These are phyloP conservation scores for Drosophila varians DNA, from an alignment of 1,140 invertebrate species.

Conservation along the genomic window DNA sequence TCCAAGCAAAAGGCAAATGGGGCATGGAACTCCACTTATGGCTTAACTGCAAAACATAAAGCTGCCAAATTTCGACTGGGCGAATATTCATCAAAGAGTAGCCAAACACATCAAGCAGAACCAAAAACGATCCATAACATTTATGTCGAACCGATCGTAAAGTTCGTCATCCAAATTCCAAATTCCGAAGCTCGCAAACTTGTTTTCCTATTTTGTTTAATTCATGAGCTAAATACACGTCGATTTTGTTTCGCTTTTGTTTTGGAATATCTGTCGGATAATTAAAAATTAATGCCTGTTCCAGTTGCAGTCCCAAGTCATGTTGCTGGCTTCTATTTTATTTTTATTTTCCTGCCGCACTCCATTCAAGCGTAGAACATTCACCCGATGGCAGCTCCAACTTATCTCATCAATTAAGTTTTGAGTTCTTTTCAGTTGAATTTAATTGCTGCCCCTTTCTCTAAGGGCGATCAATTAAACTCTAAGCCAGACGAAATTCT, in stretches of 20 bases:
- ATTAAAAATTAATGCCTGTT: conserved; percentile 47
- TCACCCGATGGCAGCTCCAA: conserved; percentile 7
- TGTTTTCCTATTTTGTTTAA: conserved; percentile 41
- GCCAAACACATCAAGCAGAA: conserved; percentile 28
- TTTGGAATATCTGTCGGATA: conserved; percentile 38
- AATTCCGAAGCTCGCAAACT: conserved; percentile 29
- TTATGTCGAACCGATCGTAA: conserved; percentile 48
- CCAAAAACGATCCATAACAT: conserved; percentile 43
- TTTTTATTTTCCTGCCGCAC: not conserved
- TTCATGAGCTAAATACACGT: conserved; percentile 24
- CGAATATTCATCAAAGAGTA: conserved; percentile 54
- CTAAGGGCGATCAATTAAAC: conserved; percentile 58
- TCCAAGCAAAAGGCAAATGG: conserved; percentile 8
- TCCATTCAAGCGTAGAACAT: conserved; percentile 26
- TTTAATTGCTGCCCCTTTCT: conserved; percentile 49
- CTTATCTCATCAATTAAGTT: conserved; percentile 70
- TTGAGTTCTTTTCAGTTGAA: conserved; percentile 50
- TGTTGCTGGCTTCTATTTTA: conserved; percentile 27
- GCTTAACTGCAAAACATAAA: conserved; percentile 54
- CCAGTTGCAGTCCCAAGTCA: conserved; percentile 28
- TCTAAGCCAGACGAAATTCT: conserved; percentile 51
- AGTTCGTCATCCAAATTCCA: conserved; percentile 42
- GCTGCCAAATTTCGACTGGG: conserved; percentile 21
- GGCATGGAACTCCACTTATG: conserved; percentile 39
- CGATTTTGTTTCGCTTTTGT: conserved; percentile 22